Base-by-base conservation (phyloP, 1,140 invertebrate species). In the Sminthurinus signatus region DNA sequence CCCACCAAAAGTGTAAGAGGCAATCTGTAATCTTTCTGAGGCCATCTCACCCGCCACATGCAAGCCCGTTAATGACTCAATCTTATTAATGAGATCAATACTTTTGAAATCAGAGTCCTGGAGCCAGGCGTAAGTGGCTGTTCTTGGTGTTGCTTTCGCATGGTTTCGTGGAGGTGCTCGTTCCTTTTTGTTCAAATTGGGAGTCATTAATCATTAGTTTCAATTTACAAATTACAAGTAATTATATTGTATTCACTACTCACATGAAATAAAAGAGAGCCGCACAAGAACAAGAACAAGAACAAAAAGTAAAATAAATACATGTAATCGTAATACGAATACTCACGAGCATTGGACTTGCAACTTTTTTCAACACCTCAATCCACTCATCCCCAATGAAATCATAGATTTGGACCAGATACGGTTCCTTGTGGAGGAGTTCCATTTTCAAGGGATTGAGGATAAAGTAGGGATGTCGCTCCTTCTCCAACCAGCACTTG, bases 401-500 rank as follows among this genome's bases (percentile, higher is more conserved):
- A 42, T 56, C 54, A 36, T 60, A 61, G 17, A 61, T 36, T 36
- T 62, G 60, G 17, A 61, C 58, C 10, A 66, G 43, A 19, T 58
- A 46, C 1, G 70, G 70, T 2, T 72, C 70, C 23, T 54, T 42
- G 48, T 56, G 63, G 5, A 64, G 50, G 8, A 72, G n/a, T 64
- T 72, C 70, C 52, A 64, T 67, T 51, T 67, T 69, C 0, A 72
- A 43, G 21, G 70, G 70, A 56, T 67, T 64, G 23, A 72, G 59
- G 1, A 29, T 19, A 52, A 60, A 72, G 58, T 67, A 69, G 4
- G 70, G 70, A 61, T 72, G 48, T 46, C 57, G 51, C 36, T 67
- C 56, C 10, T 36, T 54, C 10, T 72, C 70, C 21, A 58, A 44
- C 64, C 64, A 72, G 23, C 70, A 72, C 43, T 59, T 44, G 12